A percentile compares a stretch with the other conserved stretches of the same genome.
Evolutionary conservation across 2,113 vertebrate genomes (phyloP).

Genomic region (Thymallus thymallus): DNA sequence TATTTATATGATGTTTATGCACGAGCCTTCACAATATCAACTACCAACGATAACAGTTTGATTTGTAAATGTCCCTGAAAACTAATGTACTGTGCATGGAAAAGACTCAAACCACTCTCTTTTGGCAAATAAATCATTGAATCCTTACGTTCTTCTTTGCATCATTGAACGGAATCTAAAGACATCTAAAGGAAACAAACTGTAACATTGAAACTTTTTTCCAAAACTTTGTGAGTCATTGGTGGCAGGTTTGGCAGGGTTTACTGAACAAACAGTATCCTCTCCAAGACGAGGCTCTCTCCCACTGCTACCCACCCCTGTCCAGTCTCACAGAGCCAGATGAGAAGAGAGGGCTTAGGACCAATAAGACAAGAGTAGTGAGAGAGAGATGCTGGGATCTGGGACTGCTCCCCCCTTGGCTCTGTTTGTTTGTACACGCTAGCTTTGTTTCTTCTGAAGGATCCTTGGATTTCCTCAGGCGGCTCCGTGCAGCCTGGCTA

Average conservation of each 20-base stretch:
- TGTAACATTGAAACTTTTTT: conserved; percentile 30
- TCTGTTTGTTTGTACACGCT: conserved; percentile 45
- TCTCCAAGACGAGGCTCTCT: conserved; percentile 20
- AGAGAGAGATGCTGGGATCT: neutral
- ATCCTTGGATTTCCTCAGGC: too few relatives aligned
- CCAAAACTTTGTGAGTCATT: conserved; percentile 21
- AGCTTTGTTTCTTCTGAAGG: conserved; percentile 35
- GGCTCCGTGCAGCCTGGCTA: too few relatives aligned
- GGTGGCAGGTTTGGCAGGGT: conserved; percentile 28
- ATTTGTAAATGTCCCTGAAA: too few relatives aligned
- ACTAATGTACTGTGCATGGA: neutral
- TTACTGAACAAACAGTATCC: conserved; percentile 39
- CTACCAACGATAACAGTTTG: too few relatives aligned
- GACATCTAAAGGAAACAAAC: conserved; percentile 13
- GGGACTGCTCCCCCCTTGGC: conserved; percentile 5
- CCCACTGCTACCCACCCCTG: too few relatives aligned
- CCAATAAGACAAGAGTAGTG: neutral
- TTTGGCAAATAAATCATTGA: conserved; percentile 23
- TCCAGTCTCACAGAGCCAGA: neutral
- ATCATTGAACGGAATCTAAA: conserved; percentile 37
- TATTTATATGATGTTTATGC: too few relatives aligned
- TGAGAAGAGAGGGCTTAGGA: too few relatives aligned
- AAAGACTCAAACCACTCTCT: conserved; percentile 14
- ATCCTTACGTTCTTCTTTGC: conserved; percentile 28
- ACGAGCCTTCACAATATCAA: too few relatives aligned